Evolutionary conservation across 1,140 invertebrate species (phyloP).

Genomic region (Prorops nasuta): DNA sequence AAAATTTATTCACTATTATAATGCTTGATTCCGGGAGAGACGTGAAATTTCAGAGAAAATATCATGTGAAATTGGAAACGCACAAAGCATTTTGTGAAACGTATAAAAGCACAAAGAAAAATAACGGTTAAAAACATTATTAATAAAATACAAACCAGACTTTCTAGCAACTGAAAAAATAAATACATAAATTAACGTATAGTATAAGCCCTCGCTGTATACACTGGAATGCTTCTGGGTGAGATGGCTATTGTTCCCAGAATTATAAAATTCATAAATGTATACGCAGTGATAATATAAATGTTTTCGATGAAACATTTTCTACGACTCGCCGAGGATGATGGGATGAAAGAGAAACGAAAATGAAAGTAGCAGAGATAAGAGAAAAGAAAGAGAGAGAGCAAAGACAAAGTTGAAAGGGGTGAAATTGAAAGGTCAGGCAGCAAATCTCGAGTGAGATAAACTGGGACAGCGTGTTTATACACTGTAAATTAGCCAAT

Average conservation of each 20-base stretch:
- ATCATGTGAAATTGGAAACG: too few species aligned
- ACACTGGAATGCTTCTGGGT: background rate
- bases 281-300: too few species aligned
- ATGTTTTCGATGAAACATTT: background rate
- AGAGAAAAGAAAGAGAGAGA: slow-evolving; percentile 1
- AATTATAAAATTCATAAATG: background rate
- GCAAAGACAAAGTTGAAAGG: background rate
- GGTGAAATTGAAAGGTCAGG: slow-evolving; percentile 19
- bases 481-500: slow-evolving; percentile 33
- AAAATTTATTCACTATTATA: too few species aligned
- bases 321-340: background rate
- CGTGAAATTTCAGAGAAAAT: too few species aligned
- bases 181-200: background rate
- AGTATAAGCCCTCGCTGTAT: background rate
- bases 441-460: slow-evolving; percentile 16
- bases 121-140: too few species aligned
- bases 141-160: too few species aligned
- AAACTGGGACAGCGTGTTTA: slow-evolving; percentile 39
- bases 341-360: background rate
- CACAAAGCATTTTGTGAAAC: too few species aligned
- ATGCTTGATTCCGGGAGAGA: too few species aligned
- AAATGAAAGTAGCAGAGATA: background rate
- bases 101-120: too few species aligned
- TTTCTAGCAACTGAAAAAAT: too few species aligned
- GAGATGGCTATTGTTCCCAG: background rate